Evolutionary conservation across 2,113 vertebrate genomes (phyloP), one percentile per base, ranked within the genome.

Genomic region (Thomomys bottae): DNA sequence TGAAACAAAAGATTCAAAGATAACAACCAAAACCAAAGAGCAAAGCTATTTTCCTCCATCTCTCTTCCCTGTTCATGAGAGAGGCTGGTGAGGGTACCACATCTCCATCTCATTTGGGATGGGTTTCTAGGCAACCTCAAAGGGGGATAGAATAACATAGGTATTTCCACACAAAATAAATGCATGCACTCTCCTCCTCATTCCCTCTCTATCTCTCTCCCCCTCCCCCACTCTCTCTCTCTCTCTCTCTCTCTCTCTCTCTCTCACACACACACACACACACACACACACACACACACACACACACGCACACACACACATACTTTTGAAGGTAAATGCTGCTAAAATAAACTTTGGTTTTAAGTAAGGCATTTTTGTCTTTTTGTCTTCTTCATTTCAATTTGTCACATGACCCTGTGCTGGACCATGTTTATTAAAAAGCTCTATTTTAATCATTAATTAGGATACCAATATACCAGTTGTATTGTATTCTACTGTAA

Each of bases 391-490:
- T 92, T 77, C 26, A 38, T 77, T 73, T 75, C 72, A 87, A 78
- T 79, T 68, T 68, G 32, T 84, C 92, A 93, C 1, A 3, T 89
- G 45, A 88, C 87, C 87, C 38, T 42, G 72, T 0, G 1, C 80
- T 54, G 75, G 80, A 87, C 84, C 24, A 90, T 70, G 78, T 88
- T 87, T 94, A 94, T 92, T 83, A 87, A 79, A 87, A 89, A 94
- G 93, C 36, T 84, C 54, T 12, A 21, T 73, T 84, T 90, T 92
- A 92, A 85, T 91, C 89, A 80, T 94, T 95, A 93, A 95, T 96
- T 94, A 91, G 42, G 81, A 91, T 76, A 93, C 87, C 80, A 92
- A 84, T 84, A 87, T 81, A 84, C 93, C 42, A 45, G n/a, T 63
- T 88, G 88, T 71, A 93, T 91, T 96, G 71, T 95, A 82, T 92